Conservation (phyloP, 2,113 vertebrate species). For the Nymphicus hollandicus region DNA sequence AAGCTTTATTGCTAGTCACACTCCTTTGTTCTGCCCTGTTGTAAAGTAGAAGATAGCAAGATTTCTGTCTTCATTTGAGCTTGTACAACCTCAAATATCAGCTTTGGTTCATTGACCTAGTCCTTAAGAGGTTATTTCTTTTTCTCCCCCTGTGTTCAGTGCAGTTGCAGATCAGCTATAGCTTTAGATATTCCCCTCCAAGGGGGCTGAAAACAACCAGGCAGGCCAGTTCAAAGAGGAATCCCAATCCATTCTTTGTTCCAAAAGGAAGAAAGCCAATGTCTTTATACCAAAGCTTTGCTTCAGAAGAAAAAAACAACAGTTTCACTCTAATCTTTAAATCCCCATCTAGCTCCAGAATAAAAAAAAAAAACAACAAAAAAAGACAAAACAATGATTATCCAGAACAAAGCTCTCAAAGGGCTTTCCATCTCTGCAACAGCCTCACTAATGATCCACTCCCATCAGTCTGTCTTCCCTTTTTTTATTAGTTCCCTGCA, state of each 20-base stretch:
- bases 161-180: background rate
- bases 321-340: background rate
- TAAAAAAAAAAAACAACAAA: no score
- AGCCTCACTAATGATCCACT: background rate
- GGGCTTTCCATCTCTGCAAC: background rate
- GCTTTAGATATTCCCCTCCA: background rate
- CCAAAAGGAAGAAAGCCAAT: background rate
- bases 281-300: background rate
- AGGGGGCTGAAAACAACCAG: background rate
- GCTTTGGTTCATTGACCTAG: background rate
- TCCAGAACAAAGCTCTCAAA: background rate
- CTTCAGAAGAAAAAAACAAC: background rate
- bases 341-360: background rate
- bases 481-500: background rate
- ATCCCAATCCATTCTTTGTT: background rate
- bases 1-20: background rate
- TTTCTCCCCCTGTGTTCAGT: background rate
- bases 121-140: background rate
- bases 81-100: background rate
- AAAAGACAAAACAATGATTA: background rate
- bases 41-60: background rate
- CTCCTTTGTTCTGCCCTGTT: background rate
- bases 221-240: background rate
- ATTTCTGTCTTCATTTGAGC: background rate
- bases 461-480: background rate